Conservation (phyloP, 2,113 vertebrate genomes). For the Ophiodon elongatus region DNA sequence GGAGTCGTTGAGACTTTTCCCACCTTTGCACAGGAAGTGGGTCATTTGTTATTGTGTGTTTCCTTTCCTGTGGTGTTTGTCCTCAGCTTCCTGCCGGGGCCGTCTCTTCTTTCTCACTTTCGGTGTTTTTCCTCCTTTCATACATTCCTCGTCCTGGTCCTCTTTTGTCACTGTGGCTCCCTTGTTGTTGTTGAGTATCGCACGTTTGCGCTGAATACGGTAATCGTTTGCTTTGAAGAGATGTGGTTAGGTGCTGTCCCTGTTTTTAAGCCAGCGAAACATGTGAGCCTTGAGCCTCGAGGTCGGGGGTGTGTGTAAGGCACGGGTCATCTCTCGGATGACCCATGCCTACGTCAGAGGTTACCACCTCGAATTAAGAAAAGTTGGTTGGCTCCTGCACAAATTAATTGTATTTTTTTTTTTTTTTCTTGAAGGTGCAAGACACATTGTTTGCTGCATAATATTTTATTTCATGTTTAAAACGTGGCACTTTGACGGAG, state of each 20-base stretch:
- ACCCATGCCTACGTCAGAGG: background rate
- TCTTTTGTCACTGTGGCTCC: conserved; percentile 44
- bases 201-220: conserved; percentile 17
- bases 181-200: conserved; percentile 19
- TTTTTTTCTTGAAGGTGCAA: background rate
- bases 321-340: background rate
- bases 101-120: conserved; percentile 63
- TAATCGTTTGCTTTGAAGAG: conserved; percentile 16
- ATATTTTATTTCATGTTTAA: conserved; percentile 11
- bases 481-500: background rate
- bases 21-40: conserved; percentile 68
- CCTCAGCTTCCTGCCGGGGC: conserved; percentile 49
- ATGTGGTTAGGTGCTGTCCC: background rate
- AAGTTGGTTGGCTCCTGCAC: background rate
- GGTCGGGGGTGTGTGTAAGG: background rate
- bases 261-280: conserved; percentile 5
- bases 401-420: background rate
- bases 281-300: background rate
- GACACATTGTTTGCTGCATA: background rate
- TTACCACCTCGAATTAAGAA: background rate
- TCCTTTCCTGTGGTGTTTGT: conserved; percentile 52
- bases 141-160: conserved; percentile 24
- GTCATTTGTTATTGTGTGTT: conserved; percentile 58
- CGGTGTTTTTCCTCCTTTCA: conserved; percentile 35
- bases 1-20: conserved; percentile 49